These are phyloP conservation scores for Accipiter cooperii DNA, from an alignment of 2,113 vertebrate genomes.

Conservation along the genomic window DNA sequence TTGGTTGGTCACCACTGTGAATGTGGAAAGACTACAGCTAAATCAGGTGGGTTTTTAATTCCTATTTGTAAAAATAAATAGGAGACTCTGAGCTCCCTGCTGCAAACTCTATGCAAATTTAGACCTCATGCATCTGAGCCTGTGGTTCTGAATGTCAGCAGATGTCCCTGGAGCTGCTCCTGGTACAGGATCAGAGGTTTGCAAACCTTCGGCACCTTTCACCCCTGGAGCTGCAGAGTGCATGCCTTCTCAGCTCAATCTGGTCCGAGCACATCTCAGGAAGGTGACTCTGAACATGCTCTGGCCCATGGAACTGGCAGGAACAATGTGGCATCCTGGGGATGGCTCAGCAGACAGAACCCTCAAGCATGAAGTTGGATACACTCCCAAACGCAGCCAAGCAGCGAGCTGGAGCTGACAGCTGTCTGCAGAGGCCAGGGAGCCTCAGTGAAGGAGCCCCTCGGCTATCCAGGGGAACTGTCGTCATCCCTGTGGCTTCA, in stretches of 20 bases:
- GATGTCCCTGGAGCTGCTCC: not conserved
- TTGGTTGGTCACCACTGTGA: not conserved
- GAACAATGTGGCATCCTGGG: not conserved
- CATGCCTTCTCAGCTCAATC: not conserved
- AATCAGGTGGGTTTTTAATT: not conserved
- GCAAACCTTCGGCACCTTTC: not conserved
- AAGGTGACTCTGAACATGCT: not conserved
- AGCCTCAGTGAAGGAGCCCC: not conserved
- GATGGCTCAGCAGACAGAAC: not conserved
- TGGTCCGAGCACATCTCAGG: not conserved
- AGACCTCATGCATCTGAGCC: not conserved
- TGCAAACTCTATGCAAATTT: not conserved
- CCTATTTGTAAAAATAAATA: not conserved
- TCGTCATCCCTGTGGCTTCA: not conserved
- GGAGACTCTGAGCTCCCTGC: not conserved
- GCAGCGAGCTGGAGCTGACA: not conserved
- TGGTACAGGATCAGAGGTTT: not conserved
- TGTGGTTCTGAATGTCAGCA: not conserved
- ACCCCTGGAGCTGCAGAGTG: not conserved
- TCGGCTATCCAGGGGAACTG: not conserved
- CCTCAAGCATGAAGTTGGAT: not conserved
- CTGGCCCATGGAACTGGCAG: not conserved
- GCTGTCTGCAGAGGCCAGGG: not conserved
- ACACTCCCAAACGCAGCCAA: not conserved
- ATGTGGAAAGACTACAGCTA: not conserved